Evolutionary conservation across 2,888 invertebrate genomes (phyloP).

Genomic region (Acrobasis repandana): DNA sequence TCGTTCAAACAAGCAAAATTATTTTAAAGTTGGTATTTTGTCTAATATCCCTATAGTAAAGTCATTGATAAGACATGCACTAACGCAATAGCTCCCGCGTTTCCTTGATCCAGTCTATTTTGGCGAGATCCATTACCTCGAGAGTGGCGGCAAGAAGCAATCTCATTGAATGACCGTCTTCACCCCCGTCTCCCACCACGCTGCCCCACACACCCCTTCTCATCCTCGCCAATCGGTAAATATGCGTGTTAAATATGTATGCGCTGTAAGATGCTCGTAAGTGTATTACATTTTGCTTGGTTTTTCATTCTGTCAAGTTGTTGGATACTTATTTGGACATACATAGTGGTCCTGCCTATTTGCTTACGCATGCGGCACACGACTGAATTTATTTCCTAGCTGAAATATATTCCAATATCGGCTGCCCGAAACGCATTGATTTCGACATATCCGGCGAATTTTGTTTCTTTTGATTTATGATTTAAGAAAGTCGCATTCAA

Average conservation of each 20-base stretch:
- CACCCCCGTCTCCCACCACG: slow-evolving; percentile 52
- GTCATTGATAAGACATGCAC: slow-evolving; percentile 48
- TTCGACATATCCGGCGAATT: slow-evolving; percentile 1
- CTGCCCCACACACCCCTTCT: slow-evolving; percentile 50
- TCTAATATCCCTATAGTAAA: slow-evolving; percentile 23
- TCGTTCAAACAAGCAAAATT: neutral
- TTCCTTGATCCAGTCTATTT: slow-evolving; percentile 81
- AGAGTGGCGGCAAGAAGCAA: slow-evolving; percentile 82
- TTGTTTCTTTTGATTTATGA: slow-evolving; percentile 5
- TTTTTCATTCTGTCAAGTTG: slow-evolving; percentile 77
- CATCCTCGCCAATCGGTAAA: slow-evolving; percentile 82
- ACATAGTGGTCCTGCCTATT: slow-evolving; percentile 48
- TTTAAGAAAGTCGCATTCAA: neutral
- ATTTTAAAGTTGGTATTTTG: neutral
- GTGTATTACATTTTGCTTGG: slow-evolving; percentile 81
- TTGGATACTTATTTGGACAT: slow-evolving; percentile 53
- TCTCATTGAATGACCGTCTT: slow-evolving; percentile 83
- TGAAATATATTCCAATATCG: slow-evolving; percentile 17
- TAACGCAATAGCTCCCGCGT: slow-evolving; percentile 64
- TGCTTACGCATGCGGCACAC: slow-evolving; percentile 53
- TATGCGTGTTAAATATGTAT: slow-evolving; percentile 84
- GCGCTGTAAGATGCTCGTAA: slow-evolving; percentile 78
- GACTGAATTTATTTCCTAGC: slow-evolving; percentile 52
- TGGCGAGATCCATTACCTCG: slow-evolving; percentile 81
- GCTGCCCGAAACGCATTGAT: slow-evolving; percentile 8